phyloP scores from a whole-genome alignment of 2,113 vertebrate genomes.

The Phyllopteryx taeniolatus region DNA sequence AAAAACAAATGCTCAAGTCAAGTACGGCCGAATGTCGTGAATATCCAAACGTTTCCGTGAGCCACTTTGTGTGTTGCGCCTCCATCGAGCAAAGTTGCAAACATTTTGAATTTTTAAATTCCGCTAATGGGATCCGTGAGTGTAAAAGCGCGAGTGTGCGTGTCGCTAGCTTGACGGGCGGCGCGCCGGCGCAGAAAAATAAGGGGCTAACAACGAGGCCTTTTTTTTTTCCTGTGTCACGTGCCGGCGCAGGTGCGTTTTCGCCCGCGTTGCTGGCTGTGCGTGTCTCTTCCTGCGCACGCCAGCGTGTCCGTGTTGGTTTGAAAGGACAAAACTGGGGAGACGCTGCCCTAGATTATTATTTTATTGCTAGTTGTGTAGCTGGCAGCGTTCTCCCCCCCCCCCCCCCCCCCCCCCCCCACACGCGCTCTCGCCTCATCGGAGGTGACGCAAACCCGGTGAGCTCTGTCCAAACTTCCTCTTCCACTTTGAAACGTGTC shows the following conservation, averaged over 20 bases:
- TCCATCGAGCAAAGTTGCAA: slow-evolving; percentile 25
- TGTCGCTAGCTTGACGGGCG: slow-evolving; percentile 27
- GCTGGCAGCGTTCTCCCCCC: slow-evolving; percentile 51
- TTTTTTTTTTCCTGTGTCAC: slow-evolving; percentile 22
- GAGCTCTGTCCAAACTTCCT: slow-evolving; percentile 4
- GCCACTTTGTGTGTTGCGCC: slow-evolving; percentile 31
- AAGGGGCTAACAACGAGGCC: slow-evolving; percentile 32
- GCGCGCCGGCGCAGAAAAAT: neutral
- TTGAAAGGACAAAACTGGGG: slow-evolving; percentile 41
- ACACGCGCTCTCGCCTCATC: slow-evolving; percentile 23
- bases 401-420: slow-evolving; percentile 29
- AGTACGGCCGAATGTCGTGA: neutral
- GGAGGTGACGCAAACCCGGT: slow-evolving; percentile 27
- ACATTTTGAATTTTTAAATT: slow-evolving; percentile 58
- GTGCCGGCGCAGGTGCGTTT: slow-evolving; percentile 27
- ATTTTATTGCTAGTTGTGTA: slow-evolving; percentile 63
- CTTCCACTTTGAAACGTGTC: neutral
- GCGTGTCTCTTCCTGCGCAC: neutral
- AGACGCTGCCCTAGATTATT: slow-evolving; percentile 75
- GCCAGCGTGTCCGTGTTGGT: slow-evolving; percentile 24
- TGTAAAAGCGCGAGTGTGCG: slow-evolving; percentile 39
- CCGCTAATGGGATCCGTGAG: slow-evolving; percentile 43
- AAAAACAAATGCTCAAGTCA: no score
- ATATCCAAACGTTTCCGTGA: slow-evolving; percentile 20
- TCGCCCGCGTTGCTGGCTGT: slow-evolving; percentile 4